Evolutionary conservation across 2,888 invertebrate species (phyloP).

Genomic region (Caenorhabditis sinica): DNA sequence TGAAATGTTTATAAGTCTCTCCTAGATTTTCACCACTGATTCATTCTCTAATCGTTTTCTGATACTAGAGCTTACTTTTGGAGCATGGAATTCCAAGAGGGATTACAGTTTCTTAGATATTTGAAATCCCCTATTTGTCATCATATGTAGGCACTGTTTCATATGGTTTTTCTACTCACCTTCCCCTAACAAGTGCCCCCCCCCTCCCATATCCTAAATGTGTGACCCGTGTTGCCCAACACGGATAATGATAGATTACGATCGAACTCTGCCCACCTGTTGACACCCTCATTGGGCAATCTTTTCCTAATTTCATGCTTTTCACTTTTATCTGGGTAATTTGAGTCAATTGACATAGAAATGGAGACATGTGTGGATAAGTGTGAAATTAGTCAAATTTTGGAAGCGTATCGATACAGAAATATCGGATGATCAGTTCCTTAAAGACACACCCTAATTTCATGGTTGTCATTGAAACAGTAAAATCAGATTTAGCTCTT

Average conservation of each 20-base stretch:
- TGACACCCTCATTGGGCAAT: slow-evolving; percentile 9
- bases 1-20: too few relatives aligned
- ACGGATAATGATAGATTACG: slow-evolving; percentile 30
- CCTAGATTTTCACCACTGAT: too few relatives aligned
- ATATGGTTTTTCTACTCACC: not conserved
- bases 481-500: too few relatives aligned
- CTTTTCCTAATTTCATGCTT: not conserved
- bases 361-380: not conserved
- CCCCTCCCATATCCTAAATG: not conserved
- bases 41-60: too few relatives aligned
- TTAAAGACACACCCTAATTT: too few relatives aligned
- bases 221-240: not conserved
- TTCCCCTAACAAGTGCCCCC: not conserved
- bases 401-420: too few relatives aligned
- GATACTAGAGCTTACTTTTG: too few relatives aligned
- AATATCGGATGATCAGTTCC: too few relatives aligned
- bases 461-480: too few relatives aligned
- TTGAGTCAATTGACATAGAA: not conserved
- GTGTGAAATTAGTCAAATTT: too few relatives aligned
- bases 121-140: not conserved
- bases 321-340: not conserved
- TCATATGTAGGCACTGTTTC: not conserved
- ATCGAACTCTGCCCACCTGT: slow-evolving; percentile 33
- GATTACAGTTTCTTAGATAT: not conserved
- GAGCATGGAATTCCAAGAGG: too few relatives aligned